Percentiles rank a stretch among this genome's conserved stretches.
Evolutionary conservation across 2,797 vertebrate species (phyloP).

Genomic region (Pristis pectinata): DNA sequence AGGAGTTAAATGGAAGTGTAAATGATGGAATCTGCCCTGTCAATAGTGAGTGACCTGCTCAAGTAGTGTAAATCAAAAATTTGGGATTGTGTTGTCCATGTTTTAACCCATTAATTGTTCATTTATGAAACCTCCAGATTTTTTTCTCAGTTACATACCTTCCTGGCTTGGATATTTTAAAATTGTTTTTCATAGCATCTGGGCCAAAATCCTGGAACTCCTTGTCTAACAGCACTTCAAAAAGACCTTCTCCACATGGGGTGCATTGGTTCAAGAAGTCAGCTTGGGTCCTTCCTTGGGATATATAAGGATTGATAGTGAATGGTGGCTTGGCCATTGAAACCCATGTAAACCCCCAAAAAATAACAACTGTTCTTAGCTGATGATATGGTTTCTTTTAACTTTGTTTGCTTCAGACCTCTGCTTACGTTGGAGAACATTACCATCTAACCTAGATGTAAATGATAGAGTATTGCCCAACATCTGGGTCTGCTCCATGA

Average conservation of each 20-base stretch:
- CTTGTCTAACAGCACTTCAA: too few species aligned
- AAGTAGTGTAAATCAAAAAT: not conserved
- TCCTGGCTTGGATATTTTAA: too few species aligned
- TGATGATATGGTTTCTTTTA: not conserved
- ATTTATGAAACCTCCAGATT: not conserved
- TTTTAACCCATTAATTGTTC: not conserved
- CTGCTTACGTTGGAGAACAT: slow-evolving; percentile 93
- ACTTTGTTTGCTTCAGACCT: slow-evolving; percentile 61
- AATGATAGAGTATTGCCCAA: slow-evolving; percentile 91
- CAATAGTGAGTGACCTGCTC: not conserved
- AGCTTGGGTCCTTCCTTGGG: too few species aligned
- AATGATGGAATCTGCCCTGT: not conserved
- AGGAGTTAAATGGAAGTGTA: not conserved
- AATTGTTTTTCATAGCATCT: too few species aligned
- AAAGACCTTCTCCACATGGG: too few species aligned
- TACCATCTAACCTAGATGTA: slow-evolving; percentile 87
- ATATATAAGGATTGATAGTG: too few species aligned
- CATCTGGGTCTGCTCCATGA: slow-evolving; percentile 94
- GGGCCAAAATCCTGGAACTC: too few species aligned
- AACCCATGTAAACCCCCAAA: too few species aligned
- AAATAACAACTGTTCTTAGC: not conserved
- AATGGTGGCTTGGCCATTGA: too few species aligned
- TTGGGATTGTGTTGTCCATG: not conserved
- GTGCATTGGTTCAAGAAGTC: too few species aligned
- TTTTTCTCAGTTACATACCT: too few species aligned